Conservation (phyloP, 2,888 invertebrate genomes). For the Antitype chi region DNA sequence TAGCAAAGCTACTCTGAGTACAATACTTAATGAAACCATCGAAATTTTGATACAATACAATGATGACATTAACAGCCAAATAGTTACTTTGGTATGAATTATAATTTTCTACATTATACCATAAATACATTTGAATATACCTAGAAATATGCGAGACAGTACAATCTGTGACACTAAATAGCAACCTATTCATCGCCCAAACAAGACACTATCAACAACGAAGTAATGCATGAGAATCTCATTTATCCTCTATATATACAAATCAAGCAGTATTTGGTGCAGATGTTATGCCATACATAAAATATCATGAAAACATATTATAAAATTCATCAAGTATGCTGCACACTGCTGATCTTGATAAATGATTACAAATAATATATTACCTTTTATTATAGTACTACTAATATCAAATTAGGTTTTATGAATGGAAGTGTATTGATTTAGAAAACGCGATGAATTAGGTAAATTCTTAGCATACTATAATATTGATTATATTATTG, state of each 20-base stretch:
- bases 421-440: constrained; percentile 54
- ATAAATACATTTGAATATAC: constrained; percentile 71
- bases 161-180: constrained; percentile 67
- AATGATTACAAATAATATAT: constrained; percentile 45
- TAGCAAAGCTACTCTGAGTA: constrained; percentile 51
- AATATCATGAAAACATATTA: constrained; percentile 38
- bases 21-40: constrained; percentile 64
- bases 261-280: constrained; percentile 71
- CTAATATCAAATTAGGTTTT: constrained; percentile 69
- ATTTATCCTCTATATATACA: constrained; percentile 72
- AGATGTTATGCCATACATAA: constrained; percentile 51
- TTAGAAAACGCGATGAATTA: constrained; percentile 49
- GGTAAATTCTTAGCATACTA: constrained; percentile 48
- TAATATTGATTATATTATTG: constrained; percentile 51
- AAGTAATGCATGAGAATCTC: constrained; percentile 62
- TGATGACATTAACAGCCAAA: constrained; percentile 78
- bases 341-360: constrained; percentile 39
- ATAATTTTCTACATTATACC: constrained; percentile 69
- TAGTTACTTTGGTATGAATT: constrained; percentile 79
- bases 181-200: constrained; percentile 63
- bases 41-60: constrained; percentile 71
- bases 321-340: constrained; percentile 42
- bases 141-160: constrained; percentile 68
- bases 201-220: constrained; percentile 62
- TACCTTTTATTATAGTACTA: constrained; percentile 50